Evolutionary conservation across 2,113 vertebrate species (phyloP).

Genomic region (Ascaphus truei): DNA sequence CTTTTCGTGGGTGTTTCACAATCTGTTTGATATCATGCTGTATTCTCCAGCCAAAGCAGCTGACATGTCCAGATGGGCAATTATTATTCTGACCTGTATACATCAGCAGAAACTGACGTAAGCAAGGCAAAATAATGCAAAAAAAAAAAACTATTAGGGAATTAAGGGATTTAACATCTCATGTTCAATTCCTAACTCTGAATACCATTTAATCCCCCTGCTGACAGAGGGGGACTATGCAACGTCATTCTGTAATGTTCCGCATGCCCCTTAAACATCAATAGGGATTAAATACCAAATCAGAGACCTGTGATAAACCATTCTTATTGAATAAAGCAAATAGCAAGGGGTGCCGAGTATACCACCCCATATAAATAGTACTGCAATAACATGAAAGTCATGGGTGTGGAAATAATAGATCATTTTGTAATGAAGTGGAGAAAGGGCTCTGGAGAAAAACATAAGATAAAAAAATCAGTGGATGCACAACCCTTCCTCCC

Average conservation of each 20-base stretch:
- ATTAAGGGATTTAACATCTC: conserved; percentile 21
- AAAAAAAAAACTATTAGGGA: conserved; percentile 23
- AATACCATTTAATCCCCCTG: conserved; percentile 17
- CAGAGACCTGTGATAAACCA: neutral
- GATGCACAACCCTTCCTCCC: too few relatives aligned
- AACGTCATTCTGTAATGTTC: neutral
- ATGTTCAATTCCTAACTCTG: conserved; percentile 5
- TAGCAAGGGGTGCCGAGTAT: neutral
- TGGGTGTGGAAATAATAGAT: too few relatives aligned
- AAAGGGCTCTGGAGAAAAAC: too few relatives aligned
- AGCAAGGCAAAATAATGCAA: conserved; percentile 8
- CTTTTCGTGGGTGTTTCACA: too few relatives aligned
- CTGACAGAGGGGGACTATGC: conserved; percentile 7
- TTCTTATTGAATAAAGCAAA: neutral
- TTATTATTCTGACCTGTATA: neutral
- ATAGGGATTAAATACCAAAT: too few relatives aligned
- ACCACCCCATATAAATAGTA: too few relatives aligned
- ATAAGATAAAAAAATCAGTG: too few relatives aligned
- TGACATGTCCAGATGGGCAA: neutral
- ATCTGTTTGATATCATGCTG: too few relatives aligned
- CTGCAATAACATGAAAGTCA: too few relatives aligned
- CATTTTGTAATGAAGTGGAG: too few relatives aligned
- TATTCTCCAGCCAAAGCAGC: too few relatives aligned
- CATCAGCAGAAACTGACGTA: too few relatives aligned
- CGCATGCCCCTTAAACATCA: neutral